Percentiles rank a stretch among this genome's conserved stretches.
phyloP scores from a whole-genome alignment of 2,797 vertebrate species.

The Oreochromis mossambicus region DNA sequence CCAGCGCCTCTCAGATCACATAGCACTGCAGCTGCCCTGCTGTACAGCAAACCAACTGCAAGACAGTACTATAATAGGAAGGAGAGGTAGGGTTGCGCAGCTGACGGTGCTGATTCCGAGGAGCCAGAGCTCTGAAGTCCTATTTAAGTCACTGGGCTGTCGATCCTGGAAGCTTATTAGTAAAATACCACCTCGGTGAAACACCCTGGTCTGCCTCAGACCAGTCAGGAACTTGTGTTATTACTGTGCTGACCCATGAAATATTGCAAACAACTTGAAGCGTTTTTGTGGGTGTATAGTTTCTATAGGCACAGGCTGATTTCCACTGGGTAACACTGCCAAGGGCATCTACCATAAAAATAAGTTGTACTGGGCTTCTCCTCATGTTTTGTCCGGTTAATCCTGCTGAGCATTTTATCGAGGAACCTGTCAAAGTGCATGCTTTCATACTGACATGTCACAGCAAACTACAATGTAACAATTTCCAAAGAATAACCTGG shows the following conservation, averaged over 20 bases:
- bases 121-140: conserved; percentile 63
- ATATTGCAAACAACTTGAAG: neutral
- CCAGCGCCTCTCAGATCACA: conserved; percentile 63
- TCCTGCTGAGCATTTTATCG: neutral
- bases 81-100: conserved; percentile 77
- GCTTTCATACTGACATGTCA: neutral
- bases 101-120: conserved; percentile 80
- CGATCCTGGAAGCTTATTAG: conserved; percentile 27
- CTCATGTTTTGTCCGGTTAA: neutral
- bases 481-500: neutral
- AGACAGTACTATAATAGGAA: conserved; percentile 84
- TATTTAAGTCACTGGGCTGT: conserved; percentile 68
- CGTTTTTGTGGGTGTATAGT: neutral
- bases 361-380: neutral
- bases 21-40: conserved; percentile 75
- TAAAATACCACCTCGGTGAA: conserved; percentile 28
- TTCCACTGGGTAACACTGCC: neutral
- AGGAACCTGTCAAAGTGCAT: neutral
- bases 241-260: neutral
- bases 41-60: conserved; percentile 61
- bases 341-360: neutral
- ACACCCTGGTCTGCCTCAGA: neutral
- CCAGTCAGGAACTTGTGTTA: neutral
- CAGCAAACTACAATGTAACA: neutral
- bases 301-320: neutral